Evolutionary conservation across 1,140 invertebrate species (phyloP), one percentile per base, ranked within the genome.

Genomic region (Ectropis grisescens): DNA sequence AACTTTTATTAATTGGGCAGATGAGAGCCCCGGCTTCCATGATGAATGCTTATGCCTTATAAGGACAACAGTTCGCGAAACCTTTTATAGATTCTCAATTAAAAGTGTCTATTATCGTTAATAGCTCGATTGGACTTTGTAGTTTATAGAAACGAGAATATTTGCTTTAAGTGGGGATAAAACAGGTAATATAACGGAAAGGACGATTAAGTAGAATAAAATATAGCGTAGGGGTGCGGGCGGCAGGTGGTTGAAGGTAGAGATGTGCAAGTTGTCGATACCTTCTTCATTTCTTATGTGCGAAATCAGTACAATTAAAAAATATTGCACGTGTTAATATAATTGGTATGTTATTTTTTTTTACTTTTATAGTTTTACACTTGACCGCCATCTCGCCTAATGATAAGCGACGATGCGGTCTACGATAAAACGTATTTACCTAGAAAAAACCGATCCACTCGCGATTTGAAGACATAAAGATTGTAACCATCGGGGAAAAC

Each of bases 31-130:
- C 59, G 58, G 66, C 59, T 57, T 58, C 67, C 65, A 74, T 75
- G 72, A 80, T 74, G 75, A 80, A 78, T 76, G 67, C 67, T 47
- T 71, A 50, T 31, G 23, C 75, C 75, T 46, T 80, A 75, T 80
- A 80, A 40, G 70, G 75, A 33, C 44, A 61, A 34, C 66, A 56
- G 61, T 75, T 71, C 62, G 68, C 70, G 60, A 78, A 80, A 78
- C 75, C 72, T 80, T 78, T 80, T 78, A 78, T 80, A 80, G 68
- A 78, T 80, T 80, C 75, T 74, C 70, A 80, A 80, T 80, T 80
- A 80, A 80, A 78, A 81, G 60, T 68, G 72, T 81, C 70, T 78
- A 80, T 81, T 75, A 75, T 71, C 68, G 61, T 71, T 74, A 78
- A 78, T 76, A 72, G 64, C 69, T 49, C 58, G 59, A 50, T 52